Evolutionary conservation across 2,113 vertebrate genomes (phyloP).

Genomic region (Lampris incognitus): DNA sequence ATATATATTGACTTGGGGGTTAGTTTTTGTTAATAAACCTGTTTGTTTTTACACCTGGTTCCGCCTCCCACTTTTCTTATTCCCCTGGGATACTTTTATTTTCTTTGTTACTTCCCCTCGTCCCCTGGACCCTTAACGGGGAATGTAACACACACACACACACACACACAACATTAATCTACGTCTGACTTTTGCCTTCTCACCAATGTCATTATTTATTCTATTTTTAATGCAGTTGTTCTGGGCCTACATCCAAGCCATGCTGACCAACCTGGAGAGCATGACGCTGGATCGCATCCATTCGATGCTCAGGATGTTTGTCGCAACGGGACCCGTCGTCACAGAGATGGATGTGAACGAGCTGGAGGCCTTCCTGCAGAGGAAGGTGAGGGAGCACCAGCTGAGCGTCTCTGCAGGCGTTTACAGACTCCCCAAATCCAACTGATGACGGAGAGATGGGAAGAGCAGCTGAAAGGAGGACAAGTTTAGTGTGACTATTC

Average conservation of each 20-base stretch:
- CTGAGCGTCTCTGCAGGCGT: constrained; percentile 88
- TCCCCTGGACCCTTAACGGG: too few relatives aligned
- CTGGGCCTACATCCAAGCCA: constrained; percentile 98
- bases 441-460: constrained; percentile 47
- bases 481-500: neutral
- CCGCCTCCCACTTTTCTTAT: too few relatives aligned
- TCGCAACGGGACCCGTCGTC: constrained; percentile 91
- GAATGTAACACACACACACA: too few relatives aligned
- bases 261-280: constrained; percentile 98
- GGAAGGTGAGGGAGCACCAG: constrained; percentile 94
- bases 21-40: too few relatives aligned
- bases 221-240: constrained; percentile 85
- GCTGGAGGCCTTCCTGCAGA: constrained; percentile 94
- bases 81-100: too few relatives aligned
- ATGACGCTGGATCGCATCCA: constrained; percentile 97
- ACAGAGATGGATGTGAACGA: constrained; percentile 94
- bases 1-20: too few relatives aligned
- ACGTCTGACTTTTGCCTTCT: neutral
- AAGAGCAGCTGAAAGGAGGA: neutral
- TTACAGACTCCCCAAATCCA: constrained; percentile 93
- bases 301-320: constrained; percentile 98
- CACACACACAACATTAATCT: neutral
- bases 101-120: too few relatives aligned
- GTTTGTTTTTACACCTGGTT: too few relatives aligned
- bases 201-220: neutral